Evolutionary conservation across 35 echinoderm and acorn worm species (phyloP).

Genomic region (Ophiothrix spiculata): DNA sequence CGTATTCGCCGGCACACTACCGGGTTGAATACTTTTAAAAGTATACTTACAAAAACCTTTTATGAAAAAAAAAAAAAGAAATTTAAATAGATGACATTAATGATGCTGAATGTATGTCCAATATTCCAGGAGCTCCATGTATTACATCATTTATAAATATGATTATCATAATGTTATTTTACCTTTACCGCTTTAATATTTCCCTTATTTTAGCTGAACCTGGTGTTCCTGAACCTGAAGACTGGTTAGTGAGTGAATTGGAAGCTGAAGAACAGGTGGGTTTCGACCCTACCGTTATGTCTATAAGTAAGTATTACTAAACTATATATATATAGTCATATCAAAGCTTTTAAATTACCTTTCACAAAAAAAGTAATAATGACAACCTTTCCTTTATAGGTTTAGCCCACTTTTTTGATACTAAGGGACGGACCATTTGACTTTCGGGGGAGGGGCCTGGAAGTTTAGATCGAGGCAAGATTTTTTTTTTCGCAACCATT

Average conservation of each 20-base stretch:
- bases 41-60: too few species aligned
- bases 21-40: too few species aligned
- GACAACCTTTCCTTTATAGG: too few species aligned
- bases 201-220: not conserved
- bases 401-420: not conserved
- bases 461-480: not conserved
- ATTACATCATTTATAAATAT: too few species aligned
- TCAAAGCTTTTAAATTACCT: not conserved
- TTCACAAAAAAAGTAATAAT: not conserved
- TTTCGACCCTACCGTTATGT: not conserved
- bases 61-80: too few species aligned
- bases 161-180: too few species aligned
- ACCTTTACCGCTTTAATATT: too few species aligned
- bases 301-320: not conserved
- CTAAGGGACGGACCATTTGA: not conserved
- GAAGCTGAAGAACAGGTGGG: not conserved
- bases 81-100: too few species aligned
- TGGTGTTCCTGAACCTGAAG: not conserved
- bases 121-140: too few species aligned
- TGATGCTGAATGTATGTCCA: too few species aligned
- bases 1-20: too few species aligned
- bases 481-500: not conserved
- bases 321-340: not conserved
- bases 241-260: not conserved
- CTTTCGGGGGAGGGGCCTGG: not conserved